phyloP scores from a whole-genome alignment of 2,113 vertebrate species.

The Talpa occidentalis region DNA sequence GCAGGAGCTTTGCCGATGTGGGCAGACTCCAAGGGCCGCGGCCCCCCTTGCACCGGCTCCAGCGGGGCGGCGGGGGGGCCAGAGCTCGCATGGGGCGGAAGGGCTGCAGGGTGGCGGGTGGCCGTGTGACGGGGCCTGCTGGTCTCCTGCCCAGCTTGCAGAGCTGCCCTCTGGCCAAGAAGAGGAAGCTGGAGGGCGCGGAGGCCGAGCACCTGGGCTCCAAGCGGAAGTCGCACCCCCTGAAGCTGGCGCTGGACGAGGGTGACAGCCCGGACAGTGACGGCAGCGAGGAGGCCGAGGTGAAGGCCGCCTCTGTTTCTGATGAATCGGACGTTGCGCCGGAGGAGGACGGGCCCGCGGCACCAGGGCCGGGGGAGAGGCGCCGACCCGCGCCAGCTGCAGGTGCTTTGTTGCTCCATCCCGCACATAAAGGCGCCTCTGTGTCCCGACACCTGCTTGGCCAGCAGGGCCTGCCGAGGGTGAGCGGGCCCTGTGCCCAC shows the following conservation, averaged over 20 bases:
- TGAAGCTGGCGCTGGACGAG: constrained; percentile 95
- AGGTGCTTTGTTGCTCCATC: constrained; percentile 84
- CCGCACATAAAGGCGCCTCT: constrained; percentile 57
- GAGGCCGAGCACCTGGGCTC: constrained; percentile 90
- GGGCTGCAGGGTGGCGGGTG: too few relatives aligned
- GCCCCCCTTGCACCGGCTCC: too few relatives aligned
- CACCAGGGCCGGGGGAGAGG: constrained; percentile 84
- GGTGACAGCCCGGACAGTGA: constrained; percentile 94
- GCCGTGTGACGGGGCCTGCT: background rate
- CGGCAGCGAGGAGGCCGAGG: constrained; percentile 90
- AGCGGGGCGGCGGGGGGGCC: too few relatives aligned
- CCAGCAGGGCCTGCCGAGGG: too few relatives aligned
- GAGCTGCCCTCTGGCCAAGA: constrained; percentile 96
- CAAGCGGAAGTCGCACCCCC: constrained; percentile 95
- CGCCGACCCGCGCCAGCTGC: constrained; percentile 80
- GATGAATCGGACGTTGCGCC: constrained; percentile 88
- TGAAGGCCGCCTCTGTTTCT: constrained; percentile 88
- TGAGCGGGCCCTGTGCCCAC: too few relatives aligned
- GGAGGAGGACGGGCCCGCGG: constrained; percentile 86
- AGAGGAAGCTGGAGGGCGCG: constrained; percentile 92
- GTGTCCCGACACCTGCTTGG: too few relatives aligned
- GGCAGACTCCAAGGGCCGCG: too few relatives aligned
- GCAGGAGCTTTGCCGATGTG: too few relatives aligned
- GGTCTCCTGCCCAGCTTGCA: constrained; percentile 87
- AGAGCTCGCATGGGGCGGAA: too few relatives aligned